Evolutionary conservation across 2,888 invertebrate genomes (phyloP).

Genomic region (Dimorphilus gyrociliatus): DNA sequence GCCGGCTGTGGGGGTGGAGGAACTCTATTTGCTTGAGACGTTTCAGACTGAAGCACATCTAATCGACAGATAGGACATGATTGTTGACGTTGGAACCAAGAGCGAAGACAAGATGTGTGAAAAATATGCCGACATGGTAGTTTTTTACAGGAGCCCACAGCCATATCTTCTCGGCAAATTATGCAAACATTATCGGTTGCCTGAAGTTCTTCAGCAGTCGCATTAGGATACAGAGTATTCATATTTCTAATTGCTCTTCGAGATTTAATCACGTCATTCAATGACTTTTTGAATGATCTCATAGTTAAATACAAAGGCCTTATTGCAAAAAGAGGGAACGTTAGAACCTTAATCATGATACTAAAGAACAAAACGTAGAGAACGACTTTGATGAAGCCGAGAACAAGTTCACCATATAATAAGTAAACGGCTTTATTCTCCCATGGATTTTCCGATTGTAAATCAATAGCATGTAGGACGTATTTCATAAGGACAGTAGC

Average conservation of each 20-base stretch:
- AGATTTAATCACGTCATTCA: slow-evolving; percentile 76
- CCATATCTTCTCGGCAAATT: slow-evolving; percentile 82
- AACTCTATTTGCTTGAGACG: slow-evolving; percentile 11
- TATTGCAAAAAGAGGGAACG: slow-evolving; percentile 91
- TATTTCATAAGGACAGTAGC: slow-evolving; percentile 84
- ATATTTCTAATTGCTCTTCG: slow-evolving; percentile 89
- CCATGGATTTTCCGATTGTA: slow-evolving; percentile 88
- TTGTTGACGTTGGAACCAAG: slow-evolving; percentile 99
- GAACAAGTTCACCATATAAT: slow-evolving; percentile 82
- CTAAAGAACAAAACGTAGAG: slow-evolving; percentile 80
- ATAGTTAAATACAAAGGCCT: slow-evolving; percentile 98
- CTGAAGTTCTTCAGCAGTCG: slow-evolving; percentile 72
- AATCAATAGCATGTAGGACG: slow-evolving; percentile 65
- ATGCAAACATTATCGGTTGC: slow-evolving; percentile 88
- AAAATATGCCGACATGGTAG: slow-evolving; percentile 98
- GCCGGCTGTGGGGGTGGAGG: slow-evolving; percentile 37
- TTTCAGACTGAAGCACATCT: slow-evolving; percentile 52
- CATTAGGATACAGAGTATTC: slow-evolving; percentile 93
- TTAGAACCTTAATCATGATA: slow-evolving; percentile 91
- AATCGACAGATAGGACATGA: slow-evolving; percentile 96
- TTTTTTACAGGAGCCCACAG: slow-evolving; percentile 55
- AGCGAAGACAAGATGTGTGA: slow-evolving; percentile 87
- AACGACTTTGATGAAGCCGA: slow-evolving; percentile 55
- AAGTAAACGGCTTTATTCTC: slow-evolving; percentile 96
- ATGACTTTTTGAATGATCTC: slow-evolving; percentile 86